A percentile compares a stretch with the other conserved stretches of the same genome.
Evolutionary conservation across 1,140 invertebrate species (phyloP).

Genomic region (Drosophila hydei): DNA sequence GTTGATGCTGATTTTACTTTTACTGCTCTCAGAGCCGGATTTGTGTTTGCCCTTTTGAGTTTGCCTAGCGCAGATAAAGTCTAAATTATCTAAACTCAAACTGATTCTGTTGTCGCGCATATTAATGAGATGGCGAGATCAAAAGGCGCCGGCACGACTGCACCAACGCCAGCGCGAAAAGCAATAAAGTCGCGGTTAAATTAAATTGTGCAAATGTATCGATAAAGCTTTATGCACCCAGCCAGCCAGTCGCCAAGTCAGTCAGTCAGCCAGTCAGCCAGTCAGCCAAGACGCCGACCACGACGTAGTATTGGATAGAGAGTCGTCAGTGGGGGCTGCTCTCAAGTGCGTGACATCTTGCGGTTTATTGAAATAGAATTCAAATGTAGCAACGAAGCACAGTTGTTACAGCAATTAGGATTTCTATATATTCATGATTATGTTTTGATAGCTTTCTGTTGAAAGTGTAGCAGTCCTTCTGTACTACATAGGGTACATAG

Average conservation of each 20-base stretch:
- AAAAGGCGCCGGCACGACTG: conserved; percentile 61
- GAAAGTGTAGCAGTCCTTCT: background rate
- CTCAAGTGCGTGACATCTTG: conserved; percentile 12
- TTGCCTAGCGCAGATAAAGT: conserved; percentile 55
- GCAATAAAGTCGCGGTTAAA: conserved; percentile 80
- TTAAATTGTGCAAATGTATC: conserved; percentile 80
- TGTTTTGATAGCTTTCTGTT: background rate
- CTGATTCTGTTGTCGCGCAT: conserved; percentile 71
- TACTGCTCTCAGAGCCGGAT: background rate
- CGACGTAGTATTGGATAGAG: background rate
- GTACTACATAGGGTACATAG: no score
- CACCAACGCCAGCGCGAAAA: conserved; percentile 59
- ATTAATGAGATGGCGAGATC: conserved; percentile 70
- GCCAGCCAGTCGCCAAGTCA: background rate
- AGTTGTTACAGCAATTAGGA: conserved; percentile 3
- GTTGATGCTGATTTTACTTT: conserved; percentile 20
- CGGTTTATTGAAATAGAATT: conserved; percentile 14
- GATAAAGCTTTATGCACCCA: conserved; percentile 64
- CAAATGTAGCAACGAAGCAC: background rate
- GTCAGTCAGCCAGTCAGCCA: background rate
- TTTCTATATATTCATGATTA: background rate
- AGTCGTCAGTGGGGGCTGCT: background rate
- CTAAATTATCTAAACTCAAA: conserved; percentile 79
- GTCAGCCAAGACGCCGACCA: background rate
- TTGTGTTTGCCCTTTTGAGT: conserved; percentile 15